Base-by-base conservation (phyloP, 1,140 invertebrate genomes). In the Drosophila lini region DNA sequence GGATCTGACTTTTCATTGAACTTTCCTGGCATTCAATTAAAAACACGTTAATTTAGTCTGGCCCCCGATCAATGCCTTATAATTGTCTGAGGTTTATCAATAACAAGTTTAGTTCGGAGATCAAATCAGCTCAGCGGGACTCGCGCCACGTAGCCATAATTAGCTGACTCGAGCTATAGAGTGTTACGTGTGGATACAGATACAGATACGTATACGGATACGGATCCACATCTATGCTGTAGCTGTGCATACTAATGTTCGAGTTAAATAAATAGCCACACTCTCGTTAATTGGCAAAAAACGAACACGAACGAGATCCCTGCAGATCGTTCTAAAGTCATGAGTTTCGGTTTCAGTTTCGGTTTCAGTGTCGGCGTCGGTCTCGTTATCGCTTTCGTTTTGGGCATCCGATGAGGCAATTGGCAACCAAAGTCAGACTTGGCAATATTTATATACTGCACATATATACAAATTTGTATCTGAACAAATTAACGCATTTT, bases 241-340 rank as follows among this genome's bases (percentile, higher is more conserved):
- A 25, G 25, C 38, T 42, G 69, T 53, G 50, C 22, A 62, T 78
- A 81, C 67, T 62, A 84, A 74, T 74, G 58, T 63, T 56, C 57
- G 47, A 74, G 74, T 50, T 68, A 74, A 85, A 70, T 70, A 78
- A 84, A 63, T 63, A 81, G 57, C 58, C 64, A 56, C 69, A 59
- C 75, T 77, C 71, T 71, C 48, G 81, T 82, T 85, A 85, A 85
- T 85, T 85, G 79, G 64, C 53, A 55, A 74, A 74, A 62, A 50
- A 50, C 48, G 48, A 50, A 50, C 36, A 74, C 65, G 67, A 71
- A 9, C 34, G 7, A 80, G 36, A 34, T 47, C 44, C 45, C 31
- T 56, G 57, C 69, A 78, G 62, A 63, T 53, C 59, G 50, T 68
- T 76, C 41, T 44, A 41, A 25, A 61, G 50, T 57, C 67, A 57